These are phyloP conservation scores for Vollenhovia emeryi DNA, from an alignment of 1,140 invertebrate genomes.

Conservation along the genomic window DNA sequence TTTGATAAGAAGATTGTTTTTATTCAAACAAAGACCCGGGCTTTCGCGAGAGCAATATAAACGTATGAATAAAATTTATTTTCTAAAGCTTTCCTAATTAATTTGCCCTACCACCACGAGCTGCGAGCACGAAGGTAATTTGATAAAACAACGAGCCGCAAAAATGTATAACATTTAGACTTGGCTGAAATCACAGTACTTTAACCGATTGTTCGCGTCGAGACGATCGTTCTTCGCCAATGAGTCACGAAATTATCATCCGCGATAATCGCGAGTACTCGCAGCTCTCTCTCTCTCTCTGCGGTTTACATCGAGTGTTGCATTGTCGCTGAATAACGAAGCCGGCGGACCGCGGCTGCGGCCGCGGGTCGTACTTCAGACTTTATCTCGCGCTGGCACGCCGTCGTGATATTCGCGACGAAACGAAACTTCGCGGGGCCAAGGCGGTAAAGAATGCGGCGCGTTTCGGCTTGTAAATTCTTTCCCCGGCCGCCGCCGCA, in stretches of 20 bases:
- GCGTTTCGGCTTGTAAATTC: constrained; percentile 63
- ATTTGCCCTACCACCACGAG: not conserved
- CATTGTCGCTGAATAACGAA: constrained; percentile 38
- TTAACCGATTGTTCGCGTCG: not conserved
- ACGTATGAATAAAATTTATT: not conserved
- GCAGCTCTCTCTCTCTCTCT: not conserved
- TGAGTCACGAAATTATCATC: constrained; percentile 28
- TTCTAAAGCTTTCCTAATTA: not conserved
- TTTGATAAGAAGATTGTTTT: not conserved
- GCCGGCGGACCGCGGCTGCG: not conserved
- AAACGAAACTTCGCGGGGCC: constrained; percentile 26
- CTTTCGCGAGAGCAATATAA: not conserved
- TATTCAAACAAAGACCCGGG: not conserved
- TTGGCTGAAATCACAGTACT: not conserved
- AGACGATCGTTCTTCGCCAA: not conserved
- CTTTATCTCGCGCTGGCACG: constrained; percentile 55
- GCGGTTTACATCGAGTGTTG: constrained; percentile 34
- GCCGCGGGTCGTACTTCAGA: constrained; percentile 42
- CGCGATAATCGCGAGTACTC: constrained; percentile 35
- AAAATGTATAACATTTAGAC: not conserved
- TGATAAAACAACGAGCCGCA: not conserved
- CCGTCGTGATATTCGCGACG: constrained; percentile 45
- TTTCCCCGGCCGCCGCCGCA: constrained; percentile 6
- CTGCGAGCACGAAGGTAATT: not conserved
- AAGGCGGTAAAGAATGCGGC: constrained; percentile 50